phyloP scores from a whole-genome alignment of 2,113 vertebrate species.

The Gasterosteus aculeatus region DNA sequence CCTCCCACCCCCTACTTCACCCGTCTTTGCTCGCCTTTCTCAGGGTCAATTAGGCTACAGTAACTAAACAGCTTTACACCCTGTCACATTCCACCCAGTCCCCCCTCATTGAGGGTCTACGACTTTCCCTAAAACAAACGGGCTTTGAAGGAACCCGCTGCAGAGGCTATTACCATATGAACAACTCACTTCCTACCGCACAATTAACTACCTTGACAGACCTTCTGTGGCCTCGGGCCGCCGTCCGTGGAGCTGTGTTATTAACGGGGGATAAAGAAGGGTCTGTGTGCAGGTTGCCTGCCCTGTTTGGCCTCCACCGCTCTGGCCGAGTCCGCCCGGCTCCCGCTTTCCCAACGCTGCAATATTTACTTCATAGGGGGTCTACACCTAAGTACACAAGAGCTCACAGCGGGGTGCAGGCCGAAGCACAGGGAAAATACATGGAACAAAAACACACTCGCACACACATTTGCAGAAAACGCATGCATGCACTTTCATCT shows the following conservation, averaged over 20 bases:
- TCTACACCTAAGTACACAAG: slow-evolving; percentile 64
- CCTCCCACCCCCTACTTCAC: slow-evolving; percentile 9
- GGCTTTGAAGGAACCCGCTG: slow-evolving; percentile 69
- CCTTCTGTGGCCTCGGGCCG: slow-evolving; percentile 69
- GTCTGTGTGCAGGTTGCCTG: slow-evolving; percentile 67
- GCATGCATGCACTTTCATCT: slow-evolving; percentile 57
- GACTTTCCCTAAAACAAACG: slow-evolving; percentile 78
- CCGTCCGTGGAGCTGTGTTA: slow-evolving; percentile 63
- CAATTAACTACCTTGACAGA: slow-evolving; percentile 73
- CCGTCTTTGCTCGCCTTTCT: slow-evolving; percentile 37
- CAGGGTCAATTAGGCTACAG: slow-evolving; percentile 76
- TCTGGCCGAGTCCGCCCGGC: slow-evolving; percentile 28
- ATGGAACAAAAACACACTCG: slow-evolving; percentile 61
- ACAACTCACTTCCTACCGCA: slow-evolving; percentile 75
- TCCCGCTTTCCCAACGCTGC: slow-evolving; percentile 56
- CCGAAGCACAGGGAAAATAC: slow-evolving; percentile 53
- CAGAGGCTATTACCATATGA: slow-evolving; percentile 76
- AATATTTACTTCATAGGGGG: slow-evolving; percentile 66
- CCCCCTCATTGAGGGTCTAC: slow-evolving; percentile 67
- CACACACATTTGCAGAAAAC: slow-evolving; percentile 46
- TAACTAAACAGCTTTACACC: slow-evolving; percentile 66
- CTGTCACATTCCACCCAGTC: slow-evolving; percentile 77
- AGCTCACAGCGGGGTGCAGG: slow-evolving; percentile 50
- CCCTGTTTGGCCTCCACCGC: slow-evolving; percentile 45
- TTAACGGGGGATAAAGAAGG: slow-evolving; percentile 71